These are phyloP conservation scores for Tenthredo livida DNA, from an alignment of 2,888 invertebrate species.

Conservation along the genomic window DNA sequence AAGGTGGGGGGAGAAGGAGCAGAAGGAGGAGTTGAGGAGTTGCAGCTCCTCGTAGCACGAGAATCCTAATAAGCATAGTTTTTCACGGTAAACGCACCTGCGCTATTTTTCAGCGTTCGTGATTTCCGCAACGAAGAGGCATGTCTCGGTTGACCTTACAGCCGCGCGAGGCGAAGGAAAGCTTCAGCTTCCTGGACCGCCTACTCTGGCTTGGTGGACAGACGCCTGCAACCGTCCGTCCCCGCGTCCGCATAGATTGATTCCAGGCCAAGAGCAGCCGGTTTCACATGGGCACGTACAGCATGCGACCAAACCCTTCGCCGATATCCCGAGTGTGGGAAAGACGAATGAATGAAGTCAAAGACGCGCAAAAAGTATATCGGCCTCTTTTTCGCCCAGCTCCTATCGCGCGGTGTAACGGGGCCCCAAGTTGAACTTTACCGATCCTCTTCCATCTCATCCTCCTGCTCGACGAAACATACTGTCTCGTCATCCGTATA, in stretches of 20 bases:
- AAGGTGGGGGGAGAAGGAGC: constrained; percentile 4
- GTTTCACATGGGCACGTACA: constrained; percentile 36
- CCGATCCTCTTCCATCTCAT: constrained; percentile 11
- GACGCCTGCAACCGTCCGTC: not conserved
- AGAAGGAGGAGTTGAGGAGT: not conserved
- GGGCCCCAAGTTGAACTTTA: constrained; percentile 33
- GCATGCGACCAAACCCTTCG: constrained; percentile 30
- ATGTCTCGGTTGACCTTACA: constrained; percentile 51
- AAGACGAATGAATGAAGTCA: constrained; percentile 44
- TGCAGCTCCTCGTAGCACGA: constrained; percentile 25
- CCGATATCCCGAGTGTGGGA: constrained; percentile 43
- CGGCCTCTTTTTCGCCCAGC: constrained; percentile 1
- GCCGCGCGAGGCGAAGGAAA: constrained; percentile 51
- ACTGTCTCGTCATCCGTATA: constrained; percentile 12
- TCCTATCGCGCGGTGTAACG: constrained; percentile 33
- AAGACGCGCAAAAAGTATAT: constrained; percentile 29
- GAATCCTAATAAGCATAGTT: constrained; percentile 50
- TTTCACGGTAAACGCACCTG: constrained; percentile 48
- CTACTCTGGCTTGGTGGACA: constrained; percentile 48
- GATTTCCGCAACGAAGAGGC: constrained; percentile 46
- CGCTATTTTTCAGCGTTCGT: constrained; percentile 42
- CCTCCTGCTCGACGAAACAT: not conserved
- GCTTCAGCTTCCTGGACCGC: constrained; percentile 50
- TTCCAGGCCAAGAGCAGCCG: constrained; percentile 51
- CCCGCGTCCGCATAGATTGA: constrained; percentile 45